phyloP scores from a whole-genome alignment of 37 sponge, comb jelly and placozoan genomes.

The Spongilla lacustris region DNA sequence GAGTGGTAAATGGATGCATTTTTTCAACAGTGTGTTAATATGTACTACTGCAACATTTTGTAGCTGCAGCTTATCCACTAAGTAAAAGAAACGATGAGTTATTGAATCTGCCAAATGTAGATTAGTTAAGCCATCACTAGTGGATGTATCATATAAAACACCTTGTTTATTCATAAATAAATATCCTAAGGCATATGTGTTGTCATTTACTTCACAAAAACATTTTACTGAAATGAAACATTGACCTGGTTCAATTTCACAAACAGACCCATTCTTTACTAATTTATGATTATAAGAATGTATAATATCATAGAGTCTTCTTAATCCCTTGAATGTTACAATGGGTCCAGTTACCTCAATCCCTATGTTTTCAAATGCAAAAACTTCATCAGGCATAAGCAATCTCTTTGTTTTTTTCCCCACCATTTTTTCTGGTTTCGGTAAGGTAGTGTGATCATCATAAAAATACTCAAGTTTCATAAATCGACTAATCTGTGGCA shows the following conservation, averaged over 20 bases:
- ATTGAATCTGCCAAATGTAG: background rate
- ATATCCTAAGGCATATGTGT: background rate
- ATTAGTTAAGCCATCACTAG: background rate
- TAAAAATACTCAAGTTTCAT: background rate
- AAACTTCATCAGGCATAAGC: background rate
- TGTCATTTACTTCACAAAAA: background rate
- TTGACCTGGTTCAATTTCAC: background rate
- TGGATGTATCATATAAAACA: background rate
- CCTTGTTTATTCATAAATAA: background rate
- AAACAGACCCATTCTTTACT: background rate
- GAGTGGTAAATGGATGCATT: background rate
- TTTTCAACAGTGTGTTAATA: background rate
- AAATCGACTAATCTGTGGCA: background rate
- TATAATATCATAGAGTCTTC: background rate
- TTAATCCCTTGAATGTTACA: background rate
- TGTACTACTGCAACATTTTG: background rate
- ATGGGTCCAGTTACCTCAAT: background rate
- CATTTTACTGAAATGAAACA: background rate
- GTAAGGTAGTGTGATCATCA: background rate
- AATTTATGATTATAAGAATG: background rate
- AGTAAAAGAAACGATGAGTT: background rate
- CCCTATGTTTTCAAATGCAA: background rate
- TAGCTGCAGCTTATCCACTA: background rate
- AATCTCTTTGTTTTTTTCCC: background rate
- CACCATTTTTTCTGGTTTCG: background rate